phyloP scores from a whole-genome alignment of 2,888 invertebrate species.

The Hydroisotoma schaefferi region DNA sequence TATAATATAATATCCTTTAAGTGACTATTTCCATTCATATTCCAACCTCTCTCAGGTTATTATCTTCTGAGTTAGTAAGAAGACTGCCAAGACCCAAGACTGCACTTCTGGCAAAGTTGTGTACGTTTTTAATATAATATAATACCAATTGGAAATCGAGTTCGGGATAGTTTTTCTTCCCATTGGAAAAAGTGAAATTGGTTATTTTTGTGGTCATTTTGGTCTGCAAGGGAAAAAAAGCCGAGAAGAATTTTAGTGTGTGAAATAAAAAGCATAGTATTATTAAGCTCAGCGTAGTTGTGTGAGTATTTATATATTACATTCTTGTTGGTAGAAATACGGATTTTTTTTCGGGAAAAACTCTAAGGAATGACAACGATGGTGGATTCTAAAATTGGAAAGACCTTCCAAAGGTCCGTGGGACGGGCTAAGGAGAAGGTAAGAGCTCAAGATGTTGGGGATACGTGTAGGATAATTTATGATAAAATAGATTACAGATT shows the following conservation, averaged over 20 bases:
- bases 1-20: background rate
- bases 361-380: constrained; percentile 41
- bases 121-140: background rate
- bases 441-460: too few relatives aligned
- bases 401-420: constrained; percentile 46
- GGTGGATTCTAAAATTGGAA: constrained; percentile 47
- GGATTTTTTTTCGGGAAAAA: too few relatives aligned
- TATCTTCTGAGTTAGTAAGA: background rate
- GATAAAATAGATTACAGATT: too few relatives aligned
- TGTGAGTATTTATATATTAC: too few relatives aligned
- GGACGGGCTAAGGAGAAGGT: constrained; percentile 49
- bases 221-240: too few relatives aligned
- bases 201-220: background rate
- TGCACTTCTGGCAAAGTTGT: background rate
- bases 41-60: background rate
- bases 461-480: too few relatives aligned
- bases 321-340: too few relatives aligned
- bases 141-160: background rate
- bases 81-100: background rate
- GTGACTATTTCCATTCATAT: too few relatives aligned
- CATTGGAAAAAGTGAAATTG: background rate
- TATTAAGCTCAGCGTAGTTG: too few relatives aligned
- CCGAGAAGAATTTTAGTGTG: too few relatives aligned
- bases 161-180: background rate
- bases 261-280: too few relatives aligned